Conservation (phyloP, 2,113 vertebrate genomes). For the Leptobrachium leishanense region DNA sequence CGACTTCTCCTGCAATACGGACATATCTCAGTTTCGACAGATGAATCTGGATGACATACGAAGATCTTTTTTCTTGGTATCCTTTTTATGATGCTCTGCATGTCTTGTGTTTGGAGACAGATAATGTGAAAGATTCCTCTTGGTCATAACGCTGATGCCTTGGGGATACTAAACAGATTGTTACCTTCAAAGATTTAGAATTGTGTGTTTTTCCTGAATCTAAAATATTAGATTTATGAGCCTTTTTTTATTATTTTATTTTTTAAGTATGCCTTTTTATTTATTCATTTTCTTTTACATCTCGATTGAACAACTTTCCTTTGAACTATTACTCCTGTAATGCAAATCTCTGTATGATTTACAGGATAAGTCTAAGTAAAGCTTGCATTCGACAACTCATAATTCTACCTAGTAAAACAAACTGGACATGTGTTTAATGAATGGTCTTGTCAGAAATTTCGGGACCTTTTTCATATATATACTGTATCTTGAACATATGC, state of each 20-base stretch:
- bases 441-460: too few species aligned
- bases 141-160: background rate
- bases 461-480: too few species aligned
- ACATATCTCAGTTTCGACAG: constrained; percentile 80
- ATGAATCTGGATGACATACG: constrained; percentile 84
- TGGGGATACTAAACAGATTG: background rate
- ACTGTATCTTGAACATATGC: too few species aligned
- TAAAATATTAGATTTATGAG: background rate
- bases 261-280: background rate
- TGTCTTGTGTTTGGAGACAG: constrained; percentile 4
- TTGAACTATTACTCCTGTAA: too few species aligned
- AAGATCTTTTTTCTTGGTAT: constrained; percentile 95
- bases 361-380: too few species aligned
- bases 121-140: constrained; percentile 8
- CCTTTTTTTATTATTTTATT: background rate
- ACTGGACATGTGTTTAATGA: too few species aligned
- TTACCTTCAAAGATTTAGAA: constrained; percentile 1
- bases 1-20: constrained; percentile 76
- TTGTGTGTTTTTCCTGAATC: background rate
- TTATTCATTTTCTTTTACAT: background rate
- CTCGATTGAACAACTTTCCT: too few species aligned
- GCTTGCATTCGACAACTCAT: too few species aligned
- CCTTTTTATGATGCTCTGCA: constrained; percentile 62
- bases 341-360: too few species aligned
- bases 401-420: too few species aligned